Conservation (phyloP, 2,888 invertebrate species). For the Nemotelus pantherinus region DNA sequence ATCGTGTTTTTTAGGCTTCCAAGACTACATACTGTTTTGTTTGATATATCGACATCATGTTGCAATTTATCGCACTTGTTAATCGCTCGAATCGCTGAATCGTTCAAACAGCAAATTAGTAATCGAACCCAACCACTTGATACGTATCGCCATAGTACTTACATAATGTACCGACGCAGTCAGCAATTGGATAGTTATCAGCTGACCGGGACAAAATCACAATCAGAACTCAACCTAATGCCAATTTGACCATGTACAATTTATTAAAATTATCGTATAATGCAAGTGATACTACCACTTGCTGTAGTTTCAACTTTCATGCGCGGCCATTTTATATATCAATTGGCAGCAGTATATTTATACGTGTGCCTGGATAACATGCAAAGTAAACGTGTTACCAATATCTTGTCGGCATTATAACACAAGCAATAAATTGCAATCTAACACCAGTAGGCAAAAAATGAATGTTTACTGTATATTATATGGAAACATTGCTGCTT, state of each 20-base stretch:
- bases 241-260: slow-evolving; percentile 30
- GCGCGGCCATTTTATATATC: background rate
- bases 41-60: slow-evolving; percentile 35
- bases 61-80: slow-evolving; percentile 40
- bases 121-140: slow-evolving; percentile 32
- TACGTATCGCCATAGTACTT: slow-evolving; percentile 4
- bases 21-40: slow-evolving; percentile 5
- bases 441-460: slow-evolving; percentile 3
- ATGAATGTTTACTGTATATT: too few species aligned
- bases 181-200: slow-evolving; percentile 9
- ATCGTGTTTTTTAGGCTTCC: slow-evolving; percentile 30
- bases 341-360: background rate
- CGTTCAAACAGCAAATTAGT: slow-evolving; percentile 36
- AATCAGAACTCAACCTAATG: slow-evolving; percentile 25
- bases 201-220: background rate
- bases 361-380: background rate
- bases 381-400: background rate
- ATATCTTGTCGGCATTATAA: slow-evolving; percentile 17
- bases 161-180: background rate
- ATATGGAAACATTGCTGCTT: too few species aligned
- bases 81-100: slow-evolving; percentile 31
- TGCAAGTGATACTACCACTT: background rate
- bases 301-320: background rate
- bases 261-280: slow-evolving; percentile 26
- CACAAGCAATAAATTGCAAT: slow-evolving; percentile 31